Evolutionary conservation across 2,888 invertebrate species (phyloP), one percentile per base, ranked within the genome.

Genomic region (Lydus trimaculatus): DNA sequence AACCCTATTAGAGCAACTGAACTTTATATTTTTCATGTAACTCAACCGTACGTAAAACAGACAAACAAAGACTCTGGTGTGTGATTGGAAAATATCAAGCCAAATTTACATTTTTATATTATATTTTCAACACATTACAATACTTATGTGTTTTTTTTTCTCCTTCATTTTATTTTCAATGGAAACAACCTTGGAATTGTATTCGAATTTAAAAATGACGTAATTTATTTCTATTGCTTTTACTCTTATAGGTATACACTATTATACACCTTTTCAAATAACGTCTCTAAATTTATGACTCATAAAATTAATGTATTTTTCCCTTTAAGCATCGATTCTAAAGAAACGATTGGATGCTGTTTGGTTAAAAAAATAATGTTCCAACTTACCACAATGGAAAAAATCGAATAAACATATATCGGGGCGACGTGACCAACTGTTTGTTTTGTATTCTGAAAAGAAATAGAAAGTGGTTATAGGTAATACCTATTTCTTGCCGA

Each of bases 391-490:
- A 78, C 64, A 66, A 75, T 73, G 71, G 75, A 65, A 70, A 72
- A 68, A 72, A 76, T 65, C 71, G 78, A 39, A 31, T 61, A 67
- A 31, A 65, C 64, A 63, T 72, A 65, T 61, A 65, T 65, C 48
- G 64, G 61, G 66, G 68, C 69, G 69, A 67, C 72, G 64, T 73
- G 66, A 69, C 65, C 66, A 66, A 75, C 71, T 71, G 68, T 69
- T 75, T 73, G 63, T 77, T 76, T 79, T 78, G 77, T 78, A 66
- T 69, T 78, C 79, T 79, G 78, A 78, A 75, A 76, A 79, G 76
- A 80, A 80, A 78, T 75, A 79, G 78, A 80, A 78, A 79, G 78
- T 78, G 76, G 77, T 78, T 74, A 77, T 66, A 69, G n/a, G n/a
- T n/a, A n/a, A n/a, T n/a, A n/a, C n/a, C n/a, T 64, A 68, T 70